Percentiles rank a stretch among this genome's conserved stretches.
phyloP scores from a whole-genome alignment of 2,888 invertebrate species.

The Ectemnius continuus region DNA sequence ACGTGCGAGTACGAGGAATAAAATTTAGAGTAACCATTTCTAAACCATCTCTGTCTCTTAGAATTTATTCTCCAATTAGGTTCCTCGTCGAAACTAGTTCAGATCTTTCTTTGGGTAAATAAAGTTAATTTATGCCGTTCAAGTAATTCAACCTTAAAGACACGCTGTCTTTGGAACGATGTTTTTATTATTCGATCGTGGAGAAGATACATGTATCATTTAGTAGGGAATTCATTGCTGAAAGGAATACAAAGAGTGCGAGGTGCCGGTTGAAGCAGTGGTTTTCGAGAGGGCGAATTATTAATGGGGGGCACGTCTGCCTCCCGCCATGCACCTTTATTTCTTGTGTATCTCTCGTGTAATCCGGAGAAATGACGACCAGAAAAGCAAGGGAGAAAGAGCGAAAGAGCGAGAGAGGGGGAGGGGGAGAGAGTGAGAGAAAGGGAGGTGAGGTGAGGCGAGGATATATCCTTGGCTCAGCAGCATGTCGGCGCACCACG shows the following conservation, averaged over 20 bases:
- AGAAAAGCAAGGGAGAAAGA: background rate
- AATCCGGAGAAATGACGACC: conserved; percentile 7
- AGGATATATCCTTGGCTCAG: background rate
- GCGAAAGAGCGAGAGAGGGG: background rate
- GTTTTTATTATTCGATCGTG: no score
- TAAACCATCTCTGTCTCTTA: conserved; percentile 46
- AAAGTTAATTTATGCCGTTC: no score
- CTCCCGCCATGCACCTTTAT: background rate
- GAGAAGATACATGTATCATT: no score
- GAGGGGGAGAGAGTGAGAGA: background rate
- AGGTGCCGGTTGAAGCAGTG: no score
- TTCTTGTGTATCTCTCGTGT: background rate
- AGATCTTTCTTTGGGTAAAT: background rate
- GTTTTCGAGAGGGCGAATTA: background rate
- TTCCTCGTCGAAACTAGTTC: conserved; percentile 21
- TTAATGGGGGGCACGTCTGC: background rate
- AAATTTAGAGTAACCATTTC: conserved; percentile 47
- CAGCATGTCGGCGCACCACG: conserved; percentile 29
- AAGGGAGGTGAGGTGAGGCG: background rate
- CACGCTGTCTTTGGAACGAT: no score
- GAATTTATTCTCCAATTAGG: conserved; percentile 39
- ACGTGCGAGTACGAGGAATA: background rate
- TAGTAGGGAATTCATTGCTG: no score
- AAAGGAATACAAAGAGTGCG: no score
- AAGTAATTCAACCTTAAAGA: no score